phyloP scores from a whole-genome alignment of 2,888 invertebrate genomes.

The Platycheirus albimanus region DNA sequence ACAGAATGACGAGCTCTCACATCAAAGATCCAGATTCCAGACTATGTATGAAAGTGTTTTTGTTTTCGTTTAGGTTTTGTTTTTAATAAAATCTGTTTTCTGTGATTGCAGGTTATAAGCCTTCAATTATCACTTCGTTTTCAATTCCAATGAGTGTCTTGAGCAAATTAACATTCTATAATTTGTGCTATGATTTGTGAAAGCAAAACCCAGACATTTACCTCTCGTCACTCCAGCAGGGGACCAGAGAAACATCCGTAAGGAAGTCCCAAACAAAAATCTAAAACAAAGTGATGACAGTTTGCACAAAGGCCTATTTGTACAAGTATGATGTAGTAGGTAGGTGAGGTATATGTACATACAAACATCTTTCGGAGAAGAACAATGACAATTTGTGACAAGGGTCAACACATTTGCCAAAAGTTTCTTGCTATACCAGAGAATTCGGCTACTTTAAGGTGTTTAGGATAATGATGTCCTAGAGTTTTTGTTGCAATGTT shows the following conservation, averaged over 20 bases:
- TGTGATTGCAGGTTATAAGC: conserved; percentile 47
- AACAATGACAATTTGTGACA: conserved; percentile 35
- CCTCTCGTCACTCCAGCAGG: conserved; percentile 41
- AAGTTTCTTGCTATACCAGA: conserved; percentile 76
- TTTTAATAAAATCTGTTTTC: not conserved
- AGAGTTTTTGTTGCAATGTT: conserved; percentile 41
- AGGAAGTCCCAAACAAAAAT: conserved; percentile 38
- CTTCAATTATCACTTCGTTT: conserved; percentile 64
- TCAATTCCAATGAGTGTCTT: conserved; percentile 16
- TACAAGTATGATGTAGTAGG: too few species aligned
- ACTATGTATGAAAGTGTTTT: not conserved
- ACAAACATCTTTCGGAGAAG: conserved; percentile 39
- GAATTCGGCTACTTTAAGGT: conserved; percentile 78
- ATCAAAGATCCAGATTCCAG: not conserved
- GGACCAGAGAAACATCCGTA: conserved; percentile 35
- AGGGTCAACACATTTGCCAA: conserved; percentile 39
- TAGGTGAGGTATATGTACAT: too few species aligned
- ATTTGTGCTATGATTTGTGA: conserved; percentile 33
- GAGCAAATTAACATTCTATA: conserved; percentile 51
- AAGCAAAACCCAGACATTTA: conserved; percentile 26
- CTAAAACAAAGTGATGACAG: conserved; percentile 61
- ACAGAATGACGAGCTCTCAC: conserved; percentile 12
- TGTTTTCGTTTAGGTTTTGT: too few species aligned
- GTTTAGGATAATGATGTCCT: conserved; percentile 75
- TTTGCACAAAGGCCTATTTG: conserved; percentile 21